Evolutionary conservation across 2,888 invertebrate species (phyloP).

Genomic region (Cremastinae sp.): DNA sequence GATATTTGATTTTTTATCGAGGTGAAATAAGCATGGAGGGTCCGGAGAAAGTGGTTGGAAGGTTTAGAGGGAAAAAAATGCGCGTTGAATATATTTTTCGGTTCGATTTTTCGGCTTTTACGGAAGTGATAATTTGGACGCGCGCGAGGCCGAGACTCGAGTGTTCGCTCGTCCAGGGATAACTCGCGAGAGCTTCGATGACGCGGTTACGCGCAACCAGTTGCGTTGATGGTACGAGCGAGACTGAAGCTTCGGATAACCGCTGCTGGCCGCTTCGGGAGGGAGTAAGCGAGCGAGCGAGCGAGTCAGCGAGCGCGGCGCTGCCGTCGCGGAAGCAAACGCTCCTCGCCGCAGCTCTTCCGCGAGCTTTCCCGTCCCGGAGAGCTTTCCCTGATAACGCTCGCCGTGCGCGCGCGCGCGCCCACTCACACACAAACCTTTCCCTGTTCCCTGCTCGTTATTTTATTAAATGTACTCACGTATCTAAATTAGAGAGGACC

Average conservation of each 20-base stretch:
- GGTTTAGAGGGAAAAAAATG: no score
- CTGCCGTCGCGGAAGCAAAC: slow-evolving; percentile 14
- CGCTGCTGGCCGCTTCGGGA: slow-evolving; percentile 12
- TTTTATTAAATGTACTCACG: slow-evolving; percentile 19
- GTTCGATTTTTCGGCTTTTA: no score
- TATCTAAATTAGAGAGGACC: no score
- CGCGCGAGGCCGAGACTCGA: no score
- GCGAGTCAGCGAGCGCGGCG: neutral
- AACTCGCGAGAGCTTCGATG: slow-evolving; percentile 43
- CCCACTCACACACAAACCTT: neutral
- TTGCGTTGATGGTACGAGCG: slow-evolving; percentile 68
- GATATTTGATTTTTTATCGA: no score
- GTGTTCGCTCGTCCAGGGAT: slow-evolving; percentile 12
- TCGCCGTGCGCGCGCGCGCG: slow-evolving; percentile 15
- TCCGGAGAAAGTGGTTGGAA: no score
- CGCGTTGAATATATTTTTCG: no score
- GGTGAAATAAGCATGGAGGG: no score
- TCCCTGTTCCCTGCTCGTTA: slow-evolving; percentile 17
- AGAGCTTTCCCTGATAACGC: slow-evolving; percentile 40
- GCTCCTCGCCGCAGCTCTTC: no score
- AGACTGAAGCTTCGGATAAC: slow-evolving; percentile 69
- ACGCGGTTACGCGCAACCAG: slow-evolving; percentile 61
- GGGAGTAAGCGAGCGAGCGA: no score
- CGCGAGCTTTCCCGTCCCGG: slow-evolving; percentile 40
- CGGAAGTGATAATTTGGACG: no score